Base-by-base conservation (phyloP, 2,797 vertebrate genomes). In the Oreortyx pictus region DNA sequence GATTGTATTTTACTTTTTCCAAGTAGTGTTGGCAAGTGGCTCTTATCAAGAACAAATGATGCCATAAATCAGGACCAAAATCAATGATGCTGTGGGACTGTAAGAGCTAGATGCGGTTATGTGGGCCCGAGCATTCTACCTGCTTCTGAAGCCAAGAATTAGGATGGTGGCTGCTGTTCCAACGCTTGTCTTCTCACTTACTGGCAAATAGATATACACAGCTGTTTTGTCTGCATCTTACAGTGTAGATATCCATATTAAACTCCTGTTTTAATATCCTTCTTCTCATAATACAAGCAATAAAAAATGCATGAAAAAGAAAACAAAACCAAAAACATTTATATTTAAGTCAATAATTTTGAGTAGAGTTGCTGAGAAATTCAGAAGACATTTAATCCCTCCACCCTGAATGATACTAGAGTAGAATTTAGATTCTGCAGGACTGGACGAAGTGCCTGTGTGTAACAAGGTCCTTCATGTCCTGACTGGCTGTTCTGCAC, bases 1-100 rank as follows among this genome's bases (percentile, higher is more conserved):
- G 71, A 60, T 91, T 94, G 67, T 95, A 91, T 96, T 97, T 97
- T 96, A 93, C 41, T 79, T 96, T 96, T 94, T 86, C 84, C 74
- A 65, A 96, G 79, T 94, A 54, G n/a, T 82, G 50, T 70, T 93
- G 86, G 93, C 59, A 57, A 95, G 91, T 92, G 60, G 86, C 88
- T 97, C 81, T 97, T 96, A 92, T 95, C 91, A 96, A 88, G 92
- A 95, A 87, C 82, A 97, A 97, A 96, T 89, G 92, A 96, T 92
- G 86, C 86, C 61, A 77, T 96, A 96, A 97, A 97, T 97, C 94
- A 70, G 59, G 89, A 80, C 81, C 56, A 61, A 94, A 96, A 97
- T 97, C 95, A 94, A 93, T 96, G 96, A 89, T 94, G 74, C 91
- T 96, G 81, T 91, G 92, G 92, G 94, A 90, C 62, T 91, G 56